Evolutionary conservation across 2,888 invertebrate species (phyloP).

Genomic region (Achlya flavicornis): DNA sequence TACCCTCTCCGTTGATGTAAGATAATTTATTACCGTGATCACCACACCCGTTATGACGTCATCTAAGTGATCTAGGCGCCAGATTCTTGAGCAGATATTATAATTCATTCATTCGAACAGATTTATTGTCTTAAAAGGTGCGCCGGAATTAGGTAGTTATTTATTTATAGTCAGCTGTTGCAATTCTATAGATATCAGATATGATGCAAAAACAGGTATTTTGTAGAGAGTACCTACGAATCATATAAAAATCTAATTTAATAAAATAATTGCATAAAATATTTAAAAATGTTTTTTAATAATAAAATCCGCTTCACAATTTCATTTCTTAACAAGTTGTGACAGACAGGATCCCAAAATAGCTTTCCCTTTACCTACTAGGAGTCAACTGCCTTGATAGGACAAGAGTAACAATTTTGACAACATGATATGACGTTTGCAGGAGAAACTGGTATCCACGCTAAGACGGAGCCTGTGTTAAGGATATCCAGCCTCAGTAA

Average conservation of each 20-base stretch:
- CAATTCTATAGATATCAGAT: conserved; percentile 4
- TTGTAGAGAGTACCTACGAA: not conserved
- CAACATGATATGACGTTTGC: too few relatives aligned
- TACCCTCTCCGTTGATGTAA: conserved; percentile 1
- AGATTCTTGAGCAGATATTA: conserved; percentile 11
- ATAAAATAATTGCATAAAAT: not conserved
- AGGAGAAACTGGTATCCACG: too few relatives aligned
- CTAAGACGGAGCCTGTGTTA: too few relatives aligned
- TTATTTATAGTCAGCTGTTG: conserved; percentile 7
- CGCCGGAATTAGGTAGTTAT: conserved; percentile 4
- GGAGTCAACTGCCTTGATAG: too few relatives aligned
- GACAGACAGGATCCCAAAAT: too few relatives aligned
- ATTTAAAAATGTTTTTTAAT: too few relatives aligned
- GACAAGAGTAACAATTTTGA: too few relatives aligned
- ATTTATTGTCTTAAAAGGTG: conserved; percentile 12
- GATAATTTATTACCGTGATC: conserved; percentile 4
- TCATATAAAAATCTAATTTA: not conserved
- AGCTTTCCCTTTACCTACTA: too few relatives aligned
- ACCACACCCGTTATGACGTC: conserved; percentile 12
- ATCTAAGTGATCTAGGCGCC: conserved; percentile 9
- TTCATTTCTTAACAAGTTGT: too few relatives aligned
- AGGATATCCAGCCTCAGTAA: too few relatives aligned
- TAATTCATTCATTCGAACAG: conserved; percentile 11
- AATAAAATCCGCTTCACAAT: too few relatives aligned
- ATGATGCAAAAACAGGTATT: not conserved